Conservation (phyloP, 2,797 vertebrate species). For the Arrhamphus sclerolepis region DNA sequence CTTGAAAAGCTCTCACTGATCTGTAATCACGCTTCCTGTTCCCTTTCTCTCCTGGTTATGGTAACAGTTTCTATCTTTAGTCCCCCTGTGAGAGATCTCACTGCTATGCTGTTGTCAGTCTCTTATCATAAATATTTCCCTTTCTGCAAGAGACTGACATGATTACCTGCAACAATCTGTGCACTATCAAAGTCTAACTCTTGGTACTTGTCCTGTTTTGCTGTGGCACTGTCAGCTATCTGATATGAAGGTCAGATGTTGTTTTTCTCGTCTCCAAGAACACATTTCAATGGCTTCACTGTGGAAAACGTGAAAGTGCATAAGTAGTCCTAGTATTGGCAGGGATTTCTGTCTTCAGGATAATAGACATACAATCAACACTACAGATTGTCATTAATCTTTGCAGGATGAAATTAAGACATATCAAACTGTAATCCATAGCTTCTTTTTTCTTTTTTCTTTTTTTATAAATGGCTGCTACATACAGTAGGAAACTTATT, state of each 20-base stretch:
- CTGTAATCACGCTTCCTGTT: conserved; percentile 38
- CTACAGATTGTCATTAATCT: conserved; percentile 56
- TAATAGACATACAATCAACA: conserved; percentile 60
- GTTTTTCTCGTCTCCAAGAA: conserved; percentile 31
- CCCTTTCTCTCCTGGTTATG: conserved; percentile 25
- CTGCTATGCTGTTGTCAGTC: conserved; percentile 35
- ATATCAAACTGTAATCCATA: conserved; percentile 66
- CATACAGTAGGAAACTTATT: conserved; percentile 37
- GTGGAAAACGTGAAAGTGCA: conserved; percentile 38
- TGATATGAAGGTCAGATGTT: conserved; percentile 47
- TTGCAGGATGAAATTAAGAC: conserved; percentile 39
- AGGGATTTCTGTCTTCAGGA: conserved; percentile 28
- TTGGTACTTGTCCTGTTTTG: conserved; percentile 54
- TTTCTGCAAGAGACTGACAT: conserved; percentile 41
- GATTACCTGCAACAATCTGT: conserved; percentile 52
- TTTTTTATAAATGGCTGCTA: conserved; percentile 51
- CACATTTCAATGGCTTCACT: conserved; percentile 64
- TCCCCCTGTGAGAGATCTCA: conserved; percentile 38
- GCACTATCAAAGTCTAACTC: conserved; percentile 61
- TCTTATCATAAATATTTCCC: conserved; percentile 34
- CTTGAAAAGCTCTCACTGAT: conserved; percentile 64
- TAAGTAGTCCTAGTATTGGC: conserved; percentile 42
- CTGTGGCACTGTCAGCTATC: conserved; percentile 52
- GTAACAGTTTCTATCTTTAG: conserved; percentile 54
- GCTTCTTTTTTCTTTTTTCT: conserved; percentile 30